Base-by-base conservation (phyloP, 2,888 invertebrate species). In the Drosophila acutilabella region DNA sequence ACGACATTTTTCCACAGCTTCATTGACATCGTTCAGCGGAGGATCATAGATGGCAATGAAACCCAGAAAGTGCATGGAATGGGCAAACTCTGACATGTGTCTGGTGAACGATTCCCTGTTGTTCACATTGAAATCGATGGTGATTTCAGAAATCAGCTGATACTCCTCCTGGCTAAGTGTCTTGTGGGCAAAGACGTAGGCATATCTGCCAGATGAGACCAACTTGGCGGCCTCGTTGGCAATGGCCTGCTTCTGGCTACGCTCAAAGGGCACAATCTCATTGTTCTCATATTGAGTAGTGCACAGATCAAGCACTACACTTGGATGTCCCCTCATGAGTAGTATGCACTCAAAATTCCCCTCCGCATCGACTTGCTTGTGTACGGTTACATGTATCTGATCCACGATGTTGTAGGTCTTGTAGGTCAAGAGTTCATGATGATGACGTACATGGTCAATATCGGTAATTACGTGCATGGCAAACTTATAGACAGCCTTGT, bases 331-430 rank as follows among this genome's bases (percentile, higher is more conserved):
- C 7, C 76, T 58, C 41, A 88, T 56, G 5, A 74, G 40, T 5
- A 87, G 40, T 10, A 81, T 6, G n/a, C 68, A 69, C 16, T 71
- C 56, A 1, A 5, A 5, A 0, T 16, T 0, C 0, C 52, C 56
- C 0, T 64, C 10, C 0, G 8, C 26, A 13, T 50, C 45, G 0
- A 18, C 2, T 0, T 36, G 51, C 10, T 30, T 48, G 45, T 87
- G 84, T 1, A 84, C 66, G 5, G 66, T 76, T 0, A 78, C 51
- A 16, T 84, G 84, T 0, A 82, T 8, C 4, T 16, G 16, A n/a
- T 64, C 61, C 6, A 38, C 6, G 0, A 5, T 20, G 26, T 57
- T 66, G 14, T 68, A 67, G 5, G 59, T 13, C n/a, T 68, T 68
- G 5, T 47, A 48, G 5, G 67, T 70, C 36, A 88, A 44, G 20